Percentiles rank a stretch among this genome's conserved stretches.
Evolutionary conservation across 1,140 invertebrate species (phyloP).

Genomic region (Cryptotermes secundus): DNA sequence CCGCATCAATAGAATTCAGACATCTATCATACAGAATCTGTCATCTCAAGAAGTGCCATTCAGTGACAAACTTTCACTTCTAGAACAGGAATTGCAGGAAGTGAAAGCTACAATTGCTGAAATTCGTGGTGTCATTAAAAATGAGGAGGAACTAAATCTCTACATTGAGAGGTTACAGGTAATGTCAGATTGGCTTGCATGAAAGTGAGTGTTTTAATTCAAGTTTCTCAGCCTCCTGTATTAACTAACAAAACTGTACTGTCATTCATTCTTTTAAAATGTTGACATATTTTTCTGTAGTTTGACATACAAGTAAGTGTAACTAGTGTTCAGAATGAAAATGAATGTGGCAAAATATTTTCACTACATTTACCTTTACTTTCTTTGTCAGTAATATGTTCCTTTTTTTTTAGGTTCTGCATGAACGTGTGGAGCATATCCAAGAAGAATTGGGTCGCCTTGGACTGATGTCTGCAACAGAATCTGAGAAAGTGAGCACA

Average conservation of each 20-base stretch:
- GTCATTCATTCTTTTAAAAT: no score
- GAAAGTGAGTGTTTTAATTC: no score
- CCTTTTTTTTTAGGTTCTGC: conserved; percentile 18
- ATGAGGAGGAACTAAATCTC: conserved; percentile 74
- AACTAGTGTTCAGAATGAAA: no score
- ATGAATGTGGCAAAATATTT: no score
- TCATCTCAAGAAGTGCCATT: conserved; percentile 68
- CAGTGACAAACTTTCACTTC: conserved; percentile 66
- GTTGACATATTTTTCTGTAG: no score
- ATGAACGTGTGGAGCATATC: conserved; percentile 64
- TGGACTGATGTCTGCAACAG: conserved; percentile 66
- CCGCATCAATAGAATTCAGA: conserved; percentile 65
- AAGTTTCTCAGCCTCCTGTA: no score
- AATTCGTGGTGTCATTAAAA: conserved; percentile 74
- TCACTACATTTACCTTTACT: no score
- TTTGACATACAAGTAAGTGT: no score
- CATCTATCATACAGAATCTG: conserved; percentile 63
- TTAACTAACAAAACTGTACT: no score
- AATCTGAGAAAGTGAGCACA: conserved; percentile 72
- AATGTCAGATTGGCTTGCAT: background rate
- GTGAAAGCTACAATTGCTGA: conserved; percentile 63
- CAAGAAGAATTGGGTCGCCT: conserved; percentile 75
- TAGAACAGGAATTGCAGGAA: conserved; percentile 73
- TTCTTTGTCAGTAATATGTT: no score
- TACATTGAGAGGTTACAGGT: conserved; percentile 74